Conservation (phyloP, 30 jellyfish, hydroid and myxozoan genomes). For the Hydra vulgaris region DNA sequence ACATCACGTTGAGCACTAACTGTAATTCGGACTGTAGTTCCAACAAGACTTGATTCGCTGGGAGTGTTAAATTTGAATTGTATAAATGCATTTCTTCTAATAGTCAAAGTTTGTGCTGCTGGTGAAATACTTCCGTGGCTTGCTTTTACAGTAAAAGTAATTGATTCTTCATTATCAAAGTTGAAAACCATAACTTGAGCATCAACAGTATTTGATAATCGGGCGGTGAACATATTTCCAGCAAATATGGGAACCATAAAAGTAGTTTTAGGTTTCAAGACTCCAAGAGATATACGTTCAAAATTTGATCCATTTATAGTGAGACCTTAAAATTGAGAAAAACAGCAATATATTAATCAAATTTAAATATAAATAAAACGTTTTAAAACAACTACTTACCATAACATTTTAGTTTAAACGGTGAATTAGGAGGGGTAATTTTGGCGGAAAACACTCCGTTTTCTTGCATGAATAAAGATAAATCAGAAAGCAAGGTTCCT, state of each 20-base stretch:
- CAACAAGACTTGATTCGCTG: not conserved
- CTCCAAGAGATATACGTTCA: slow-evolving; percentile 44
- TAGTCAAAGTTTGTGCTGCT: not conserved
- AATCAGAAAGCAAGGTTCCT: not conserved
- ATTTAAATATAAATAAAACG: too few species aligned
- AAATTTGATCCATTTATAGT: slow-evolving; percentile 35
- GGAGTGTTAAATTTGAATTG: not conserved
- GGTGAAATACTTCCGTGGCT: slow-evolving; percentile 18
- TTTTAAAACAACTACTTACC: not conserved
- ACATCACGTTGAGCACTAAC: not conserved
- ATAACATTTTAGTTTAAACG: not conserved
- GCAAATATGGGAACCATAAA: slow-evolving; percentile 19
- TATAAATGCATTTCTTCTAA: not conserved
- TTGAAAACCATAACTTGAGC: slow-evolving; percentile 23
- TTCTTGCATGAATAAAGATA: not conserved
- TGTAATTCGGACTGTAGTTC: not conserved
- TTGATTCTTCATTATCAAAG: slow-evolving; percentile 13
- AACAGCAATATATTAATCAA: not conserved
- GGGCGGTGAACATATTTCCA: slow-evolving; percentile 44
- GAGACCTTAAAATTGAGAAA: not conserved
- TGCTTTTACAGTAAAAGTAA: slow-evolving; percentile 15
- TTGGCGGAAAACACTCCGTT: not conserved
- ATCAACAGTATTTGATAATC: slow-evolving; percentile 1
- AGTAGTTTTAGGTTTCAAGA: slow-evolving; percentile 19
- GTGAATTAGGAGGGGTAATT: not conserved